Percentiles rank a stretch among this genome's conserved stretches.
phyloP scores from a whole-genome alignment of 37 sponge, comb jelly and placozoan genomes.

The Beroe ovata region DNA sequence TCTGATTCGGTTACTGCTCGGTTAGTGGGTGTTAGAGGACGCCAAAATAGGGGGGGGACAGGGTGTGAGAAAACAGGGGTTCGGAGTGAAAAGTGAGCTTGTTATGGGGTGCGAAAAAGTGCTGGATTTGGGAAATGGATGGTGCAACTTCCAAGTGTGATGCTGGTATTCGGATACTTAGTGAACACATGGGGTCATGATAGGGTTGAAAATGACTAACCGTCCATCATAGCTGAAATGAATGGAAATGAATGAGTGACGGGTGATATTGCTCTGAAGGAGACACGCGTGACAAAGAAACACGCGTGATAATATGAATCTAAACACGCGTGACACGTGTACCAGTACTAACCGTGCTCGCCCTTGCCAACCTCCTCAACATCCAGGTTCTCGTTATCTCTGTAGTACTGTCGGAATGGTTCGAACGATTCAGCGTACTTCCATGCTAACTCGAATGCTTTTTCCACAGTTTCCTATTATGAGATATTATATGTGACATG shows the following conservation, averaged over 20 bases:
- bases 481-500: neutral
- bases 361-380: slow-evolving; percentile 72
- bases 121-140: no score
- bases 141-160: no score
- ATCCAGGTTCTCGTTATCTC: slow-evolving; percentile 82
- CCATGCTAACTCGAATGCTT: slow-evolving; percentile 78
- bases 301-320: no score
- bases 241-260: neutral
- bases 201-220: neutral
- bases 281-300: no score
- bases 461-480: slow-evolving; percentile 70
- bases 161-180: no score
- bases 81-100: neutral
- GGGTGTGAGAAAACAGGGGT: neutral
- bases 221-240: neutral
- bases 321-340: no score
- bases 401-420: slow-evolving; percentile 83
- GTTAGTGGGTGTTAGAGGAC: slow-evolving; percentile 18
- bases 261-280: neutral
- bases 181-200: no score
- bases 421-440: slow-evolving; percentile 90
- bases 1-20: slow-evolving; percentile 71
- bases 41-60: neutral
- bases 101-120: slow-evolving; percentile 1
- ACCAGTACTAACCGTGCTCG: slow-evolving; percentile 78